A percentile compares a stretch with the other conserved stretches of the same genome.
phyloP scores from a whole-genome alignment of 2,888 invertebrate genomes.

The Melitaea athalia region DNA sequence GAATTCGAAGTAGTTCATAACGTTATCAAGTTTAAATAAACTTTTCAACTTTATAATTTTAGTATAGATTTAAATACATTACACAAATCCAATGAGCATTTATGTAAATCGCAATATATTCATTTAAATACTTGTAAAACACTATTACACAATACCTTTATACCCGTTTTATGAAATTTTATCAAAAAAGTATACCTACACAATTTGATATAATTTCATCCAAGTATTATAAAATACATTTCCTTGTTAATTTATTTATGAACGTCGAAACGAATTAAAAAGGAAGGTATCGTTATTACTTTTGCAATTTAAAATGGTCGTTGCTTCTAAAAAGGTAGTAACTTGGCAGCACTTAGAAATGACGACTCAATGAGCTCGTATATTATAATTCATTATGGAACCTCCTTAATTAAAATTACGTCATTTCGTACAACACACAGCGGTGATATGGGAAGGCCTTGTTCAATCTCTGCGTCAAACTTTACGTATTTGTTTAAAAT shows the following conservation, averaged over 20 bases:
- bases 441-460: background rate
- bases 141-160: too few species aligned
- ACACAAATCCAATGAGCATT: too few species aligned
- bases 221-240: background rate
- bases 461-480: too few species aligned
- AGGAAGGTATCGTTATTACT: background rate
- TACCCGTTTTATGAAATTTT: too few species aligned
- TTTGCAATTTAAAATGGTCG: background rate
- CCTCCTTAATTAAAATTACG: background rate
- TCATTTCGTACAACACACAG: background rate
- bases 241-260: background rate
- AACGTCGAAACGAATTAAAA: slow-evolving; percentile 2
- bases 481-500: too few species aligned
- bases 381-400: background rate
- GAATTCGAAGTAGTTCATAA: too few species aligned
- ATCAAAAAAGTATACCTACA: too few species aligned
- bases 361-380: background rate
- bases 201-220: background rate
- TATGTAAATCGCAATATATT: too few species aligned
- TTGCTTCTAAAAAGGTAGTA: background rate
- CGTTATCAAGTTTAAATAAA: too few species aligned
- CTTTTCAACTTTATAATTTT: too few species aligned
- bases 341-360: background rate
- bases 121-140: too few species aligned
- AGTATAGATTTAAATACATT: too few species aligned